These are phyloP conservation scores for Taxidea taxus DNA, from an alignment of 2,113 vertebrate genomes.

Conservation along the genomic window DNA sequence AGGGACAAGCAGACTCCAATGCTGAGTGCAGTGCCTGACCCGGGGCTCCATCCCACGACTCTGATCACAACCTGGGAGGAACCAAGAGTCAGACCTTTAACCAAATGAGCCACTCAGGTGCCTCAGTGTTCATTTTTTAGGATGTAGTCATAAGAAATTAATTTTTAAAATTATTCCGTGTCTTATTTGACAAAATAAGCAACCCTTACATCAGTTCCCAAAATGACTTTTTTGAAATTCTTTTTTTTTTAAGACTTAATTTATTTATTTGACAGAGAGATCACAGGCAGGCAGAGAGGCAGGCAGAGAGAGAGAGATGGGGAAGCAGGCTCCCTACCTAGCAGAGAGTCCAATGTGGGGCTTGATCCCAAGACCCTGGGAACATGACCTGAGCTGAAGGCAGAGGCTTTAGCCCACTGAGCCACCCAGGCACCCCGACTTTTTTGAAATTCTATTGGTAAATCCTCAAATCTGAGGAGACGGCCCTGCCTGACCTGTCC, in stretches of 20 bases:
- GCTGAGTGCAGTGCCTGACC: neutral
- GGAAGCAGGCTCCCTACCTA: no score
- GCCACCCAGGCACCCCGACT: no score
- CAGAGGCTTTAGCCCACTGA: no score
- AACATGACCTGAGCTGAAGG: no score
- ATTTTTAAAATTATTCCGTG: neutral
- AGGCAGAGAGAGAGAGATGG: no score
- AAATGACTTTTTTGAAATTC: neutral
- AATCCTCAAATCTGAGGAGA: neutral
- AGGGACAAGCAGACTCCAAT: neutral
- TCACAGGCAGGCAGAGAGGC: no score
- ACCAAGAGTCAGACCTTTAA: neutral
- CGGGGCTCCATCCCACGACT: neutral
- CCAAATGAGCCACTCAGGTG: neutral
- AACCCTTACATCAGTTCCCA: neutral
- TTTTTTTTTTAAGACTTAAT: no score
- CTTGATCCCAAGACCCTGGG: no score
- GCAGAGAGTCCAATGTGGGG: no score
- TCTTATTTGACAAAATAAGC: conserved; percentile 17
- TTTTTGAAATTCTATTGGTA: neutral
- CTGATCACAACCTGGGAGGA: neutral
- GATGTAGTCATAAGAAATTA: neutral
- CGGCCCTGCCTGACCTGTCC: neutral
- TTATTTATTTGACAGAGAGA: no score
- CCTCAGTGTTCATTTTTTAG: neutral